Conservation (phyloP, 2,888 invertebrate genomes). For the Acrocyrtus sp. region DNA sequence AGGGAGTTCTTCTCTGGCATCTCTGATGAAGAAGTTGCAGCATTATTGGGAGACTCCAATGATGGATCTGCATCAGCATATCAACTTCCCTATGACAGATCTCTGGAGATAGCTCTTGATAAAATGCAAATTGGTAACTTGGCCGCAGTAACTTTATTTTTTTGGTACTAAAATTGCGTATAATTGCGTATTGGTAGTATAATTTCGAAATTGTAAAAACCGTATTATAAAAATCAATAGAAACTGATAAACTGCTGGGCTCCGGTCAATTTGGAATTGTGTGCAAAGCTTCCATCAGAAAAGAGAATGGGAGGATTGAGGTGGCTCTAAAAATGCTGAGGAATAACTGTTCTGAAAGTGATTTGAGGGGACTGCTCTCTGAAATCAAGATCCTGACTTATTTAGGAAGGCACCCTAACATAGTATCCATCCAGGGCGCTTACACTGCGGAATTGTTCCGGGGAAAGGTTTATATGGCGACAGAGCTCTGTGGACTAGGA, state of each 20-base stretch:
- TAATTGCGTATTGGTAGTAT: too few relatives aligned
- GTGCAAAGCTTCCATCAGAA: neutral
- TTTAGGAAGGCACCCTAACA: neutral
- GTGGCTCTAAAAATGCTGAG: neutral
- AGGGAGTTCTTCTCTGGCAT: too few relatives aligned
- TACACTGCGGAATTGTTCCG: neutral
- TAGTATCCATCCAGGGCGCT: neutral
- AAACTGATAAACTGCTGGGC: too few relatives aligned
- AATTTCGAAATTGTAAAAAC: too few relatives aligned
- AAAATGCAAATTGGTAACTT: constrained; percentile 32
- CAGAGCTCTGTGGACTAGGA: neutral
- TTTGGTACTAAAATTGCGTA: too few relatives aligned
- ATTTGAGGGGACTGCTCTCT: neutral
- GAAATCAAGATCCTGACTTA: neutral
- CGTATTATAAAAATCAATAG: too few relatives aligned
- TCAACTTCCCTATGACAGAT: constrained; percentile 44
- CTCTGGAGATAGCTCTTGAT: constrained; percentile 33
- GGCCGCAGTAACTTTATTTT: too few relatives aligned
- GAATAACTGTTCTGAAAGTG: neutral
- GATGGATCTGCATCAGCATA: constrained; percentile 11
- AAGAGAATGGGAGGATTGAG: neutral
- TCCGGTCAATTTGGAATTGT: constrained; percentile 3
- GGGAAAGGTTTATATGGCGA: neutral
- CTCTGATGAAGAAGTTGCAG: neutral
- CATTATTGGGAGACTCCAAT: neutral